A percentile compares a stretch with the other conserved stretches of the same genome.
Evolutionary conservation across 2,888 invertebrate genomes (phyloP).

Genomic region (Seira ritae): DNA sequence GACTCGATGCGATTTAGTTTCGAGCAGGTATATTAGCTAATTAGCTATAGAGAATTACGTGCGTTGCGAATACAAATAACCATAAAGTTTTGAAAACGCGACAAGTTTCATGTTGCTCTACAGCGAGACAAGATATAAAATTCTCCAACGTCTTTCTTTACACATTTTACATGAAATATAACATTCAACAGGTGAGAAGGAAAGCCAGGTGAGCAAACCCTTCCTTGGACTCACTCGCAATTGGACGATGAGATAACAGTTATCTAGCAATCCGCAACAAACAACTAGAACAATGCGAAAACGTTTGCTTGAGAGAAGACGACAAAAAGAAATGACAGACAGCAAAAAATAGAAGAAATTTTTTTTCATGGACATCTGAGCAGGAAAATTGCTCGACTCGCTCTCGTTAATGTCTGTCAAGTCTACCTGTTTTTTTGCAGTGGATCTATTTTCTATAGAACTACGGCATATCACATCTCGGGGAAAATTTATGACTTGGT

Average conservation of each 20-base stretch:
- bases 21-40: too few relatives aligned
- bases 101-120: constrained; percentile 31
- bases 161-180: not conserved
- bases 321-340: not conserved
- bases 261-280: not conserved
- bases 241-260: not conserved
- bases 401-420: constrained; percentile 16
- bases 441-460: too few relatives aligned
- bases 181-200: constrained; percentile 49
- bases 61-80: not conserved
- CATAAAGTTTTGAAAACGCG: not conserved
- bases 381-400: constrained; percentile 25
- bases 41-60: too few relatives aligned
- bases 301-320: too few relatives aligned
- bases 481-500: too few relatives aligned
- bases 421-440: too few relatives aligned
- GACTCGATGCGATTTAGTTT: too few relatives aligned
- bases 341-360: not conserved
- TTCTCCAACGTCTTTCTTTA: too few relatives aligned
- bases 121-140: not conserved
- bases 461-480: too few relatives aligned
- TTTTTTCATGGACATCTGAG: constrained; percentile 38
- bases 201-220: constrained; percentile 30
- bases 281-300: not conserved
- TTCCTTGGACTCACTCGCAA: constrained; percentile 4